Evolutionary conservation across 92 coral and sea anemone species (phyloP), one percentile per base, ranked within the genome.

Genomic region (Scolanthus callimorphus): DNA sequence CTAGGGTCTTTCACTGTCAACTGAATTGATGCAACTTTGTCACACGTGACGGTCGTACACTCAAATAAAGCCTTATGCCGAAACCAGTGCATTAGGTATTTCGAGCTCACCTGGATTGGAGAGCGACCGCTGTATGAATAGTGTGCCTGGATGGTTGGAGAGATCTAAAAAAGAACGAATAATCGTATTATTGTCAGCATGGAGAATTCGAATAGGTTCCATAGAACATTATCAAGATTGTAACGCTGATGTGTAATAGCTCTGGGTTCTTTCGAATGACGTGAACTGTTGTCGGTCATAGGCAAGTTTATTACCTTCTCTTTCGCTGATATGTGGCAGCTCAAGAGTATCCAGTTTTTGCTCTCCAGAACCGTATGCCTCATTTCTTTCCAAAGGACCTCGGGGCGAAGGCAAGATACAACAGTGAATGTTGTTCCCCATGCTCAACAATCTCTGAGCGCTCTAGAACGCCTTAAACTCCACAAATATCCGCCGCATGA

Each of bases 251-350:
- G n/a, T n/a, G n/a, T n/a, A n/a, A n/a, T n/a, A n/a, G n/a, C n/a
- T n/a, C n/a, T n/a, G n/a, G n/a, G n/a, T n/a, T n/a, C n/a, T n/a
- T n/a, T n/a, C n/a, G n/a, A n/a, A n/a, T n/a, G n/a, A n/a, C n/a
- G n/a, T n/a, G n/a, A n/a, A n/a, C n/a, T n/a, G n/a, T n/a, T n/a
- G n/a, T n/a, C n/a, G n/a, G n/a, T n/a, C n/a, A n/a, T n/a, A n/a
- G n/a, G n/a, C n/a, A n/a, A n/a, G n/a, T n/a, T n/a, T n/a, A n/a
- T 26, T 81, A 88, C 98, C 98, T 77, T 92, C 98, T 59, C 98
- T 80, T 23, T 92, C 98, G 74, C 98, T 92, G 63, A 92, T 92
- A 58, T 92, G 98, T 4, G 98, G 98, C 29, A 92, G 80, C 50
- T 92, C 98, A 24, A 89, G 63, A 43, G 80, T 79, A 27, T 90